Evolutionary conservation across 2,797 vertebrate species (phyloP).

Genomic region (Arremon brunneinucha): DNA sequence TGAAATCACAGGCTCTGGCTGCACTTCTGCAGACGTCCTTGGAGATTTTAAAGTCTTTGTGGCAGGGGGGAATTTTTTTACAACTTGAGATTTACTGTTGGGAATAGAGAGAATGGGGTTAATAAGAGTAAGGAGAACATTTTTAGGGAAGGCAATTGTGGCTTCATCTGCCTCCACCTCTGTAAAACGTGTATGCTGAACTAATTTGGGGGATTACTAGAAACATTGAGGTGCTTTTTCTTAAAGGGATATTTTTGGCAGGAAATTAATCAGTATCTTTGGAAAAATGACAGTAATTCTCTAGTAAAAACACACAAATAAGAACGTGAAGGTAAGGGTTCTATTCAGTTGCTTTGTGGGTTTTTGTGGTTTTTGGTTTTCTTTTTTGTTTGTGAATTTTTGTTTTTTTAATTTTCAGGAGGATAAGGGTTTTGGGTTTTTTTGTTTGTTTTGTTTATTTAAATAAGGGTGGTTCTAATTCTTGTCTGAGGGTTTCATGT

Average conservation of each 20-base stretch:
- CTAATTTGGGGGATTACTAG: neutral
- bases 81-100: neutral
- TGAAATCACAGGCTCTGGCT: neutral
- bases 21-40: neutral
- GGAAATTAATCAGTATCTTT: neutral
- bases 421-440: accelerated
- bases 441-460: neutral
- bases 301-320: neutral
- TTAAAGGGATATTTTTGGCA: neutral
- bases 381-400: neutral
- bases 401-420: neutral
- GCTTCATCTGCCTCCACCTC: neutral
- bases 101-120: neutral
- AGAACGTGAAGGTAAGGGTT: neutral
- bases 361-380: neutral
- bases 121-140: neutral
- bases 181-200: neutral
- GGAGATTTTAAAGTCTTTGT: neutral
- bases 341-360: neutral
- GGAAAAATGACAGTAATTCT: neutral
- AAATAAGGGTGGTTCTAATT: neutral
- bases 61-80: accelerated
- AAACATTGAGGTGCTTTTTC: neutral
- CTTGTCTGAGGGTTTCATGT: neutral
- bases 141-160: neutral